phyloP scores from a whole-genome alignment of 2,113 vertebrate species.

The Nannospalax galili region DNA sequence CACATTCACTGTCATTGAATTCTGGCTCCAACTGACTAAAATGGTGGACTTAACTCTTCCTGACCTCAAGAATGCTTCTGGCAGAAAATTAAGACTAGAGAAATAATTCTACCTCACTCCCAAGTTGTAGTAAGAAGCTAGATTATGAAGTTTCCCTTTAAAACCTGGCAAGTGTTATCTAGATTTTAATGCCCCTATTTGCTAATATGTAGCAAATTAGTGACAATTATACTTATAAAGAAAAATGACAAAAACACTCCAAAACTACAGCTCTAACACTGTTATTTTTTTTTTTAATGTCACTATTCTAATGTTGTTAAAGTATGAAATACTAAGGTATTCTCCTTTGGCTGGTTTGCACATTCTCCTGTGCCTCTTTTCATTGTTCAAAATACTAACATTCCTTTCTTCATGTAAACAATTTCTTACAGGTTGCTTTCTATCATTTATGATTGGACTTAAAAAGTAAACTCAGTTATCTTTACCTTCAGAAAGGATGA shows the following conservation, averaged over 20 bases:
- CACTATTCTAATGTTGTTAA: slow-evolving; percentile 34
- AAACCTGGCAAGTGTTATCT: not conserved
- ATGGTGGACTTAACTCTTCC: not conserved
- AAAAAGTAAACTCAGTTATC: not conserved
- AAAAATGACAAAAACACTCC: not conserved
- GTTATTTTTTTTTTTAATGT: not conserved
- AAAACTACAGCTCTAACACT: not conserved
- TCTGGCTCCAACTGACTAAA: not conserved
- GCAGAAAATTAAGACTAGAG: not conserved
- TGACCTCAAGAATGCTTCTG: not conserved
- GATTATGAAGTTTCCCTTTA: not conserved
- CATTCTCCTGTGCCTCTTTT: slow-evolving; percentile 4
- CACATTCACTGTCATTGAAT: not conserved
- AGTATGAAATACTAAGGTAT: slow-evolving; percentile 7
- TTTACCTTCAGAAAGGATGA: not conserved
- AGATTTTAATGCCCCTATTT: not conserved
- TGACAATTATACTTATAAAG: not conserved
- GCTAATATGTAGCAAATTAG: slow-evolving; percentile 23
- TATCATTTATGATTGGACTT: not conserved
- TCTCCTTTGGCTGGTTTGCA: not conserved
- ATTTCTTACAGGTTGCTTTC: slow-evolving; percentile 40
- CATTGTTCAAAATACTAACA: slow-evolving; percentile 30
- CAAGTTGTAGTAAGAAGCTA: not conserved
- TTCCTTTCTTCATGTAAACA: slow-evolving; percentile 4
- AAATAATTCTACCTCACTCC: not conserved